Conservation (phyloP, 2,113 vertebrate genomes). For the Triplophysa siluroides region DNA sequence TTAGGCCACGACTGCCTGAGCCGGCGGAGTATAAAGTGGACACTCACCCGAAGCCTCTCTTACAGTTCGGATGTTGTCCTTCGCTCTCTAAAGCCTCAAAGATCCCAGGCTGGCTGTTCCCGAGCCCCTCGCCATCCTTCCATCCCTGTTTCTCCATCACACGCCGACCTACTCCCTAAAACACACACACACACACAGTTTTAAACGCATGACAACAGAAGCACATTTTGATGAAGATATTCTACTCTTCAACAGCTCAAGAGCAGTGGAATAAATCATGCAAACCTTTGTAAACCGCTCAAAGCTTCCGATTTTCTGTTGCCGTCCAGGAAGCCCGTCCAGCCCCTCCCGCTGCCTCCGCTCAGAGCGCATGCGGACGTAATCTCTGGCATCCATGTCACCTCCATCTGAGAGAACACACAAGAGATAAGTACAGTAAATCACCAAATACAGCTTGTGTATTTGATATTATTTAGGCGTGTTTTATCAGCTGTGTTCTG, state of each 20-base stretch:
- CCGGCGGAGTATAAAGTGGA: too few species aligned
- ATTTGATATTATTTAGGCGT: not conserved
- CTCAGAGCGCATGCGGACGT: conserved; percentile 85
- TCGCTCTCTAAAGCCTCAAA: conserved; percentile 86
- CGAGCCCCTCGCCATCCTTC: conserved; percentile 89
- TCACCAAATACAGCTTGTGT: not conserved
- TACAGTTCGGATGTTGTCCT: conserved; percentile 91
- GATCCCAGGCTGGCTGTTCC: conserved; percentile 81
- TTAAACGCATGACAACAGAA: too few species aligned
- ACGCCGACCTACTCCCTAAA: conserved; percentile 89
- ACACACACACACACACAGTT: not conserved
- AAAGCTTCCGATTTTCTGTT: conserved; percentile 83
- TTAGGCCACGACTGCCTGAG: too few species aligned
- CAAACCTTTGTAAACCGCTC: conserved; percentile 90
- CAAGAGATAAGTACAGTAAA: not conserved
- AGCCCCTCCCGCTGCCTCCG: conserved; percentile 81
- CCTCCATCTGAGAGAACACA: conserved; percentile 78
- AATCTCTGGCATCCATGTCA: conserved; percentile 92
- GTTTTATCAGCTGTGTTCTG: not conserved
- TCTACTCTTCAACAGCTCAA: not conserved
- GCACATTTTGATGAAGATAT: not conserved
- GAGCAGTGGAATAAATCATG: not conserved
- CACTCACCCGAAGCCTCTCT: conserved; percentile 93
- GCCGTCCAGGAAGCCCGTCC: conserved; percentile 68
- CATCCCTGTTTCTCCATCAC: conserved; percentile 95